A percentile compares a stretch with the other conserved stretches of the same genome.
Evolutionary conservation across 2,113 vertebrate genomes (phyloP).

Genomic region (Pyxicephalus adspersus): DNA sequence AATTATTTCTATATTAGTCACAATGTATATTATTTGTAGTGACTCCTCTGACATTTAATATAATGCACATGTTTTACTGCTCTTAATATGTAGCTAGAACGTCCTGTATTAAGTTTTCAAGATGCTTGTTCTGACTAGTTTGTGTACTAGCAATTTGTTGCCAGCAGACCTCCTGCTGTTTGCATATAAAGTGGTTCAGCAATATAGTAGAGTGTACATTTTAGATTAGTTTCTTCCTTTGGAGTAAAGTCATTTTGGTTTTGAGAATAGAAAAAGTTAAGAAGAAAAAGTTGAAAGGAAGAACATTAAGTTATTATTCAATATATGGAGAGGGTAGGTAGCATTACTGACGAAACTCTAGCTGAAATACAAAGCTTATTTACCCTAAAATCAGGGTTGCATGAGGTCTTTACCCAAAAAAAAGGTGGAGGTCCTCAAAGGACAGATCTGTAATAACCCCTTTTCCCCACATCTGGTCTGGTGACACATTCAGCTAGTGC

Average conservation of each 20-base stretch:
- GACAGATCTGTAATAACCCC: too few species aligned
- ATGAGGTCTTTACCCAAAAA: too few species aligned
- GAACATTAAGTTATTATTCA: background rate
- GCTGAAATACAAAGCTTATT: too few species aligned
- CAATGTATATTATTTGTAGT: conserved; percentile 57
- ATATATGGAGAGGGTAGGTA: too few species aligned
- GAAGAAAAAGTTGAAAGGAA: background rate
- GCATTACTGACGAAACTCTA: too few species aligned
- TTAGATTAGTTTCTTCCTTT: conserved; percentile 42
- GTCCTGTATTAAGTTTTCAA: conserved; percentile 25
- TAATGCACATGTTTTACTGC: conserved; percentile 28
- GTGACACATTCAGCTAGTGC: too few species aligned
- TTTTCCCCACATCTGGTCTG: too few species aligned
- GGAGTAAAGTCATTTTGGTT: conserved; percentile 21
- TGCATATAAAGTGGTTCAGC: conserved; percentile 32
- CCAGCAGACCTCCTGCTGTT: conserved; percentile 41
- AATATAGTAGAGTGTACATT: background rate
- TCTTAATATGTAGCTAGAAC: conserved; percentile 43
- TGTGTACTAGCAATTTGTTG: conserved; percentile 30
- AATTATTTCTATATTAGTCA: background rate
- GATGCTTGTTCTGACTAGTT: conserved; percentile 40
- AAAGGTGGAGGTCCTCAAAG: too few species aligned
- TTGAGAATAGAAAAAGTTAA: conserved; percentile 16
- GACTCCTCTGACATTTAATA: conserved; percentile 46
- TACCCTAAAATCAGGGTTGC: too few species aligned